These are phyloP conservation scores for Heteromormyrus szaboi DNA, from an alignment of 2,797 vertebrate genomes.

Conservation along the genomic window DNA sequence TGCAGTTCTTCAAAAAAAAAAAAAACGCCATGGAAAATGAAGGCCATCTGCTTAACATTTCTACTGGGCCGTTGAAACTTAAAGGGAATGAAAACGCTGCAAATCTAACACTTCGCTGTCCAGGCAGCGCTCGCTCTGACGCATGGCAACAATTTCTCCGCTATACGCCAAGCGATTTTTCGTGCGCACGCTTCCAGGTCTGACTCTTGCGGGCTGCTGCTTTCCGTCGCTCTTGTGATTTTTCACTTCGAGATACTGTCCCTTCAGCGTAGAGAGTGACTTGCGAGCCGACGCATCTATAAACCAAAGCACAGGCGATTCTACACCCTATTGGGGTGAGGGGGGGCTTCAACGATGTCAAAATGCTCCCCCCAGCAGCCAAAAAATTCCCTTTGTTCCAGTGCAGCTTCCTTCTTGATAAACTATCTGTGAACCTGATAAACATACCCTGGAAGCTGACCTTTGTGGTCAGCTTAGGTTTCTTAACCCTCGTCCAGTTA, in stretches of 20 bases:
- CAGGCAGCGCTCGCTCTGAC: conserved; percentile 49
- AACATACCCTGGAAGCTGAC: conserved; percentile 15
- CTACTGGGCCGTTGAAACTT: conserved; percentile 49
- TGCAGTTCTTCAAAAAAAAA: conserved; percentile 43
- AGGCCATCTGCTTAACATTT: conserved; percentile 63
- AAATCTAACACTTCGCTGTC: conserved; percentile 59
- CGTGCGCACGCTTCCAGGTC: conserved; percentile 31
- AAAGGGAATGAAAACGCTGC: conserved; percentile 54
- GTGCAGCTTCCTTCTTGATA: background rate
- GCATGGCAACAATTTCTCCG: conserved; percentile 46
- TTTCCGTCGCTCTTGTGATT: background rate
- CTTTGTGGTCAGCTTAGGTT: conserved; percentile 10
- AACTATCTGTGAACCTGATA: conserved; percentile 9
- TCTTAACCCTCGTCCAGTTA: conserved; percentile 30
- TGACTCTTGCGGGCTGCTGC: background rate
- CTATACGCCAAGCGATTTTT: conserved; percentile 49
- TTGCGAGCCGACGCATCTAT: background rate
- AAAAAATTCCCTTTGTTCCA: background rate
- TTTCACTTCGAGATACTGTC: background rate
- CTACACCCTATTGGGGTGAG: background rate
- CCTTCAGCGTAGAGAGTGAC: background rate
- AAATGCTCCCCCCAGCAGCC: background rate
- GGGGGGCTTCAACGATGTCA: background rate
- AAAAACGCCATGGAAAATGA: conserved; percentile 18
- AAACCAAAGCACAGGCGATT: background rate